A percentile compares a stretch with the other conserved stretches of the same genome.
Conservation (phyloP, 2,888 invertebrate species). For the Frankliniella intonsa region DNA sequence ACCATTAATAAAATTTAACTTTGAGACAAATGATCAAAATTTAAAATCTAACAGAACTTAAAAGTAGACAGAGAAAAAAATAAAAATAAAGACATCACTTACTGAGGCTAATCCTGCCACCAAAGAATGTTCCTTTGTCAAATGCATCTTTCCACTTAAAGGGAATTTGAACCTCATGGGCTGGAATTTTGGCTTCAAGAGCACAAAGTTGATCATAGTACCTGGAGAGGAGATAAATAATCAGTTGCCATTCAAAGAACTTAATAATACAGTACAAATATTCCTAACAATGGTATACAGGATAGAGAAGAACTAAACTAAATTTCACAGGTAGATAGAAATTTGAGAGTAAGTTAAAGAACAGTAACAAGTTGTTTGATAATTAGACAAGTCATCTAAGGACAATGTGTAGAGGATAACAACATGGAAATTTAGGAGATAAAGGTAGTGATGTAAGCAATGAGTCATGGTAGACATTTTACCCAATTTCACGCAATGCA, state of each 20-base stretch:
- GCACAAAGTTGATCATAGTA: slow-evolving; percentile 95
- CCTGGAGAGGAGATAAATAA: slow-evolving; percentile 52
- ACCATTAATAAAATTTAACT: neutral
- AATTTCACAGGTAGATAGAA: neutral
- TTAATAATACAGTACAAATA: neutral
- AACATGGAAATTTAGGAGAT: neutral
- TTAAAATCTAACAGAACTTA: neutral
- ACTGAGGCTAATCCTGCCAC: slow-evolving; percentile 88
- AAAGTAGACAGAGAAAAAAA: slow-evolving; percentile 27
- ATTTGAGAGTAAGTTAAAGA: neutral
- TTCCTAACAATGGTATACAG: neutral
- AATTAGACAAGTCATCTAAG: neutral
- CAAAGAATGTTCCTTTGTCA: slow-evolving; percentile 90
- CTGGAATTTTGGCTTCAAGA: slow-evolving; percentile 89
- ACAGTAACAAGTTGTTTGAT: neutral
- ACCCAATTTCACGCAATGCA: neutral
- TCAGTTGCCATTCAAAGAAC: neutral
- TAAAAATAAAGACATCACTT: slow-evolving; percentile 46
- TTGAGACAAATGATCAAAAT: neutral
- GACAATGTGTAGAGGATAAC: too few relatives aligned
- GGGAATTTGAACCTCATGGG: slow-evolving; percentile 89
- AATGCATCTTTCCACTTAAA: slow-evolving; percentile 99
- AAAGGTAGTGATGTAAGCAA: neutral
- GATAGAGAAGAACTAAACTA: slow-evolving; percentile 13
- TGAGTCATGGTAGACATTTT: neutral